These are phyloP conservation scores for Megaceryle alcyon DNA, from an alignment of 2,797 vertebrate genomes.

Conservation along the genomic window DNA sequence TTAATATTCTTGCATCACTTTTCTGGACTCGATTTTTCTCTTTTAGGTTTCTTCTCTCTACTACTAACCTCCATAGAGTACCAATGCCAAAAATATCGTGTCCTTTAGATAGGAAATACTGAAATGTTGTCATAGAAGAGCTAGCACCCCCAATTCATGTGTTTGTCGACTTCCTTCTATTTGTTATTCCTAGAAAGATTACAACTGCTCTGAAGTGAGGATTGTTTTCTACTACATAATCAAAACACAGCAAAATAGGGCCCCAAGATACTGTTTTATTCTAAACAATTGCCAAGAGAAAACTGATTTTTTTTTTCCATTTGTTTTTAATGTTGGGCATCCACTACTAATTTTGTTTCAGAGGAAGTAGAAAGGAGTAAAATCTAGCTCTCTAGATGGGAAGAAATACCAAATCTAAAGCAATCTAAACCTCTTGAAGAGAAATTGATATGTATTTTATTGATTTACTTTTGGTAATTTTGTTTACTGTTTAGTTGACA, in stretches of 20 bases:
- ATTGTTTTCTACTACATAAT: background rate
- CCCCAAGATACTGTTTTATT: background rate
- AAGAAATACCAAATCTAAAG: background rate
- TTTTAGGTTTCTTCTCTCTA: background rate
- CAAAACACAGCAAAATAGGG: background rate
- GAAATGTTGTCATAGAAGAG: background rate
- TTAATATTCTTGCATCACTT: background rate
- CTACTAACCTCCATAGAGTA: background rate
- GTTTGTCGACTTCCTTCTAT: background rate
- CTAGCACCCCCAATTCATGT: background rate
- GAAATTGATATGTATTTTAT: background rate
- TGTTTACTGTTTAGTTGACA: slow-evolving; percentile 16
- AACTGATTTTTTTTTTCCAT: background rate
- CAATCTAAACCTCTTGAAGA: background rate
- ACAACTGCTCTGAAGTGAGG: background rate
- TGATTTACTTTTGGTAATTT: background rate
- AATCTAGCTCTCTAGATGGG: background rate
- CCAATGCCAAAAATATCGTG: background rate
- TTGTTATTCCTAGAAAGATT: background rate
- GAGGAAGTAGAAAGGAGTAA: background rate
- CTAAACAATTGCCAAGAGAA: background rate
- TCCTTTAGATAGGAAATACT: background rate
- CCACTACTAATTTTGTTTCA: background rate
- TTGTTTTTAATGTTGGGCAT: background rate
- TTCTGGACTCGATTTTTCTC: background rate